Evolutionary conservation across 2,113 vertebrate species (phyloP).

Genomic region (Tupaia tana): DNA sequence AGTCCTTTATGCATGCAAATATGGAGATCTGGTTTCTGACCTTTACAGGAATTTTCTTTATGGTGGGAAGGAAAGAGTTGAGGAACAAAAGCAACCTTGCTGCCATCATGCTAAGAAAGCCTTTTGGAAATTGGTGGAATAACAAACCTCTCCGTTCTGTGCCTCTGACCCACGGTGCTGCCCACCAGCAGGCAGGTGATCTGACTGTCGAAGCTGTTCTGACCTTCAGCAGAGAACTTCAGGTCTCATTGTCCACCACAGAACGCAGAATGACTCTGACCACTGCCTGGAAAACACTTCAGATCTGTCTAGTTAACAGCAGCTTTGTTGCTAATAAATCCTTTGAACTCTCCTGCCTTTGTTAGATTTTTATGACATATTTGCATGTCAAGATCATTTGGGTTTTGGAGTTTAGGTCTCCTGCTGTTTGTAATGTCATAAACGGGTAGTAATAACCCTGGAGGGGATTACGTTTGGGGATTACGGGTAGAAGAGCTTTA

Average conservation of each 20-base stretch:
- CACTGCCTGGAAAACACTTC: neutral
- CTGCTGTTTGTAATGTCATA: slow-evolving; percentile 70
- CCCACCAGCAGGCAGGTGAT: rapidly evolving
- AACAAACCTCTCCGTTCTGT: neutral
- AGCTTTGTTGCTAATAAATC: slow-evolving; percentile 47
- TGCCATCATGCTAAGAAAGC: neutral
- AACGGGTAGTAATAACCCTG: slow-evolving; percentile 55
- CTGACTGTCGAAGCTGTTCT: neutral
- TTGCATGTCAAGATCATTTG: slow-evolving; percentile 75
- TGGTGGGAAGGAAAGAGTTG: neutral
- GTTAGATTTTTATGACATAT: slow-evolving; percentile 56
- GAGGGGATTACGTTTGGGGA: slow-evolving; percentile 56
- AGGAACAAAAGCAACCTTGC: neutral
- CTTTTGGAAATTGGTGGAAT: neutral
- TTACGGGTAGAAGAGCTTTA: slow-evolving; percentile 63
- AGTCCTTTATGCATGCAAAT: too few species aligned
- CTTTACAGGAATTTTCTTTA: neutral
- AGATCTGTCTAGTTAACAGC: neutral
- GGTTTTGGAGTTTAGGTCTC: slow-evolving; percentile 47
- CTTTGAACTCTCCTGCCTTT: slow-evolving; percentile 35
- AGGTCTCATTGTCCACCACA: neutral
- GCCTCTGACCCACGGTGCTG: neutral
- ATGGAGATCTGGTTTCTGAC: neutral
- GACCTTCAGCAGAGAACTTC: neutral
- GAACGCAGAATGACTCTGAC: neutral